These are phyloP conservation scores for Mastacembelus armatus DNA, from an alignment of 2,797 vertebrate genomes.

Conservation along the genomic window DNA sequence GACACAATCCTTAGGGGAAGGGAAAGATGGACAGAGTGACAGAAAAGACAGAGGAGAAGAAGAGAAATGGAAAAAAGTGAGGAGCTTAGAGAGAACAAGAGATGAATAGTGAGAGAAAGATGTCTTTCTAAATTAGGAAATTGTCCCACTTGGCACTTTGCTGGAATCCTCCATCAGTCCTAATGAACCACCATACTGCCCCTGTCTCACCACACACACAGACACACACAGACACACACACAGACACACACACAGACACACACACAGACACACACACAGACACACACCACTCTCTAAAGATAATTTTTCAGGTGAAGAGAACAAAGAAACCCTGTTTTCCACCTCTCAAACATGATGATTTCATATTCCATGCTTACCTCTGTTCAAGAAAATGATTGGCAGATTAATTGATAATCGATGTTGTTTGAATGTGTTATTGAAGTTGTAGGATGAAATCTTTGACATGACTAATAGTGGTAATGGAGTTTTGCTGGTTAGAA, in stretches of 20 bases:
- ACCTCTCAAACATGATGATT: background rate
- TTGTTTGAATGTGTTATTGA: too few species aligned
- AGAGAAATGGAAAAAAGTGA: background rate
- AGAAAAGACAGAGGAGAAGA: background rate
- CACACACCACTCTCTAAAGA: background rate
- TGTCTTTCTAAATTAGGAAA: constrained; percentile 57
- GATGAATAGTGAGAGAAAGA: background rate
- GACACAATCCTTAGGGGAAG: too few species aligned
- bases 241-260: too few species aligned
- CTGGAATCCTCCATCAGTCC: constrained; percentile 42
- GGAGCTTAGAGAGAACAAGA: too few species aligned
- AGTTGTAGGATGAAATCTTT: too few species aligned
- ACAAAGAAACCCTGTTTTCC: too few species aligned
- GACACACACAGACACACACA: background rate
- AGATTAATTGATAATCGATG: too few species aligned
- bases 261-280: constrained; percentile 14
- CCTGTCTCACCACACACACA: constrained; percentile 5
- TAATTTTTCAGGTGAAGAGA: too few species aligned
- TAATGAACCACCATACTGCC: constrained; percentile 30
- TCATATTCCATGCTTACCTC: too few species aligned
- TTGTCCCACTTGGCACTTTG: constrained; percentile 38
- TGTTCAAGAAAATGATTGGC: too few species aligned
- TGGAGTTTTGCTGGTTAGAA: too few species aligned
- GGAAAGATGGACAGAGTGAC: background rate
- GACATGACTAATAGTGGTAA: too few species aligned